These are phyloP conservation scores for Dasypus novemcinctus DNA, from an alignment of 2,113 vertebrate species.

Conservation along the genomic window DNA sequence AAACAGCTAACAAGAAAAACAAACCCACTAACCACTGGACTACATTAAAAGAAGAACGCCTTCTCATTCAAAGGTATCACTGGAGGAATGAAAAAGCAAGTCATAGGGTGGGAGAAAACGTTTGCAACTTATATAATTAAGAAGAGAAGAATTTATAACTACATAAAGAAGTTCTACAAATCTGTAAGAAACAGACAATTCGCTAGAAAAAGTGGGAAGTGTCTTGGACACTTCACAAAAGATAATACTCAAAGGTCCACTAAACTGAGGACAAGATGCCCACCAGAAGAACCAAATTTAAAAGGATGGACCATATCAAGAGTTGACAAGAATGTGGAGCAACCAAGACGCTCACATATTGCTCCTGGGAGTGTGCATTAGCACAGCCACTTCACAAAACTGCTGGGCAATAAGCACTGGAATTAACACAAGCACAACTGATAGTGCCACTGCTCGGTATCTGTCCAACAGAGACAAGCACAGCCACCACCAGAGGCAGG, in stretches of 20 bases:
- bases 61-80: not conserved
- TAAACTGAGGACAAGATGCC: not conserved
- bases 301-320: not conserved
- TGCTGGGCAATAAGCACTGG: not conserved
- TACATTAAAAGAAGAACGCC: not conserved
- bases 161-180: not conserved
- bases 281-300: too few species aligned
- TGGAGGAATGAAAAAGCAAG: not conserved
- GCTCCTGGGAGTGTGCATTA: fast-evolving
- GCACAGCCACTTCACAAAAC: not conserved
- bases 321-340: not conserved
- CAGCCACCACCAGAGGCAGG: not conserved
- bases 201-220: not conserved
- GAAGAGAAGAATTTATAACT: not conserved
- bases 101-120: not conserved
- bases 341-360: too few species aligned
- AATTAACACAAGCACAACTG: too few species aligned
- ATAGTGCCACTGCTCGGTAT: fast-evolving
- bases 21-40: not conserved
- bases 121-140: not conserved
- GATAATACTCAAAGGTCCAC: too few species aligned
- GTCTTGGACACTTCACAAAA: not conserved
- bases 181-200: not conserved
- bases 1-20: not conserved
- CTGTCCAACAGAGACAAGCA: fast-evolving